Evolutionary conservation across 2,113 vertebrate genomes (phyloP).

Genomic region (Phasianus colchicus): DNA sequence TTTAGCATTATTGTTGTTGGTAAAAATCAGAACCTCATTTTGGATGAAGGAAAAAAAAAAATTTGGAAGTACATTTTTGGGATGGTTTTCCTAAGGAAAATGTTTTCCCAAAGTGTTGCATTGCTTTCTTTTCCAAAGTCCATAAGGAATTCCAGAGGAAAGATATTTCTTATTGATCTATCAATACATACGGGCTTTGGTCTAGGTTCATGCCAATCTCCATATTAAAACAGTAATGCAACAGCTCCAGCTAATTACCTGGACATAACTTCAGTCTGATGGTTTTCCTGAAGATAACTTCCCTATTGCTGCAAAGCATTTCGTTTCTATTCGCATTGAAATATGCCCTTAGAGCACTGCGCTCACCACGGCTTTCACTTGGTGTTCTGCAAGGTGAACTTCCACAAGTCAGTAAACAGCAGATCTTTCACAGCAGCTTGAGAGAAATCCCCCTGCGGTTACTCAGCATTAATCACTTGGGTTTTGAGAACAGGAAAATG

Average conservation of each 20-base stretch:
- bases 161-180: neutral
- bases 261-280: neutral
- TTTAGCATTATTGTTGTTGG: neutral
- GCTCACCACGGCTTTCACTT: accelerated
- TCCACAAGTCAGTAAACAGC: neutral
- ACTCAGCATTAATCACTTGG: neutral
- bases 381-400: neutral
- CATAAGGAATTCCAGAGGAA: neutral
- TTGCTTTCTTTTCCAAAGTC: neutral
- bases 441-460: neutral
- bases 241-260: neutral
- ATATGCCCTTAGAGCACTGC: neutral
- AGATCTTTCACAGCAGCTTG: neutral
- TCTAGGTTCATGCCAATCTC: neutral
- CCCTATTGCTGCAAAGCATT: neutral
- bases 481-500: neutral
- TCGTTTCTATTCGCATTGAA: neutral
- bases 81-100: neutral
- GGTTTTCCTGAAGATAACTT: neutral
- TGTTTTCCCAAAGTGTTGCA: neutral
- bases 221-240: neutral
- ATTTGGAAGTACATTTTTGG: neutral
- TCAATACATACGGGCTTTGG: neutral
- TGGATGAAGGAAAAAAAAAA: neutral
- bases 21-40: slow-evolving; percentile 38